Conservation (phyloP, 1,140 invertebrate species). For the Sogatella furcifera region DNA sequence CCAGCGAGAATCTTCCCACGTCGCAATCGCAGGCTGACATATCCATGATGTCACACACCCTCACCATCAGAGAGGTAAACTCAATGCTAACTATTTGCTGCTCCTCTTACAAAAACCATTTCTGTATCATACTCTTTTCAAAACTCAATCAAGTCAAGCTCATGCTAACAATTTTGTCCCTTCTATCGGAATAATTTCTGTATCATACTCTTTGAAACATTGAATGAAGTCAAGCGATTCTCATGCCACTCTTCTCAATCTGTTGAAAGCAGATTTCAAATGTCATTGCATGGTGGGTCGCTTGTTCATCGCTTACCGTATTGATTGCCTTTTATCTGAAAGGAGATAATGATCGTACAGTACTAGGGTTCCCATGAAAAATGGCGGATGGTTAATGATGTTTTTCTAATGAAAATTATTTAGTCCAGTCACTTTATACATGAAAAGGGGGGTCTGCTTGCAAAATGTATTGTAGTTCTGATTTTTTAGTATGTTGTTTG, state of each 20-base stretch:
- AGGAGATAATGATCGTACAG: not conserved
- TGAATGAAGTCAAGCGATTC: not conserved
- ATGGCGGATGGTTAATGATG: too few relatives aligned
- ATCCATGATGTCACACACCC: constrained; percentile 84
- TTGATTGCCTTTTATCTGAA: not conserved
- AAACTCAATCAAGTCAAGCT: too few relatives aligned
- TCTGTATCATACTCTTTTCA: too few relatives aligned
- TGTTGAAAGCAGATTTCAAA: not conserved
- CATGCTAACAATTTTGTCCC: constrained; percentile 7
- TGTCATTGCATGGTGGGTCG: not conserved
- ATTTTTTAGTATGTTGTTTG: too few relatives aligned
- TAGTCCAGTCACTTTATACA: too few relatives aligned
- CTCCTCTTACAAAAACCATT: too few relatives aligned
- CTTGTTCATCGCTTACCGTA: not conserved
- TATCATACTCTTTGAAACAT: too few relatives aligned
- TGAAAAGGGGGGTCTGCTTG: too few relatives aligned
- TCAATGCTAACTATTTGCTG: too few relatives aligned
- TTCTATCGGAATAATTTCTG: not conserved
- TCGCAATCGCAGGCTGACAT: constrained; percentile 87
- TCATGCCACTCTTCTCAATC: not conserved
- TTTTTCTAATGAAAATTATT: too few relatives aligned
- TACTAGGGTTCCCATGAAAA: too few relatives aligned
- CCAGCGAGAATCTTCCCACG: constrained; percentile 77
- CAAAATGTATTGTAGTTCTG: too few relatives aligned
- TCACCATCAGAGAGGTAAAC: constrained; percentile 84